Base-by-base conservation (phyloP, 30 jellyfish, hydroid and myxozoan species). In the Cassiopea andromeda region DNA sequence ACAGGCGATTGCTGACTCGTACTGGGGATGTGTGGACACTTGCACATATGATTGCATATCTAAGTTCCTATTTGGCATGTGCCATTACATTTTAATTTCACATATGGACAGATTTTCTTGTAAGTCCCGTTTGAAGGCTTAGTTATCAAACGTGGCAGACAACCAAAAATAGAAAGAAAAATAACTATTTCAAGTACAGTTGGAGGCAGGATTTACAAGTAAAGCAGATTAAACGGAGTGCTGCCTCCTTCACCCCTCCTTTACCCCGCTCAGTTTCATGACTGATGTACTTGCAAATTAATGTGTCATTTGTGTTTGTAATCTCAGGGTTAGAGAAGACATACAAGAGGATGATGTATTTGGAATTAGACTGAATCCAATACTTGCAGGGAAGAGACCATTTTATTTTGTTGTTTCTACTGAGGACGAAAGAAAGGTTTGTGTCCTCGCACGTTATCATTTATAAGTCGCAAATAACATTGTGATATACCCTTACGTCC, bases 351-450 rank as follows among this genome's bases (percentile, higher is more conserved):
- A 75, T 47, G 93, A 78, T 1, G 72, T 73, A 43, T 86, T 17
- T 86, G 93, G 93, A 1, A 86, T 86, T 2, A 54, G 77, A 15
- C 84, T 86, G 73, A 60, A 46, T 44, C 73, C 90, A 46, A 59
- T 7, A 10, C 80, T 68, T 47, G 15, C 74, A 18, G 88, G 87
- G 44, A 86, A 86, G 80, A 86, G 54, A 17, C 15, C 93, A 12
- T 76, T 10, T 54, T 57, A 75, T 66, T 86, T 85, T 67, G 64
- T 45, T 14, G 84, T 86, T 14, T 66, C 93, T 2, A 75, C 87
- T 1, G 66, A 86, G 2, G 83, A 86, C 7, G 93, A 86, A 69
- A 75, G 89, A 86, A 60, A 86, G 82, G 93, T 86, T 45, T 3
- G 48, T 14, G 19, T 64, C 15, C 15, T 27, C 38, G 38, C 38